Evolutionary conservation across 2,797 vertebrate genomes (phyloP).

Genomic region (Hybognathus amarus): DNA sequence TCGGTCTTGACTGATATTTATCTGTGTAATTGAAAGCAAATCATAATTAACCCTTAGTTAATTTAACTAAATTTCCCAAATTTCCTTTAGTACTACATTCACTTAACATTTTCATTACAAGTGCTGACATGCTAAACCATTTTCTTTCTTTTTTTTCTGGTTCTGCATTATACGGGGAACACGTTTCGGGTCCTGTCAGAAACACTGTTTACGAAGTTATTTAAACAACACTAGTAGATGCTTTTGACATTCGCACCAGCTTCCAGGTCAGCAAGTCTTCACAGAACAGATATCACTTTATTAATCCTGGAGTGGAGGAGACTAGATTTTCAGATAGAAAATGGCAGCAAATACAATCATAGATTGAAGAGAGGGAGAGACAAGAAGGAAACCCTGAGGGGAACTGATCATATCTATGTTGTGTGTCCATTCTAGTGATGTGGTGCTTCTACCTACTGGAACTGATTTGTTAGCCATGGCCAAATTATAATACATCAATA

Average conservation of each 20-base stretch:
- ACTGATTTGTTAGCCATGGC: neutral
- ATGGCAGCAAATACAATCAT: constrained; percentile 45
- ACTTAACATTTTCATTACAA: neutral
- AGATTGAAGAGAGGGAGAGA: constrained; percentile 15
- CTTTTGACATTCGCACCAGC: constrained; percentile 5
- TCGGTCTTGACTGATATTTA: neutral
- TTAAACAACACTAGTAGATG: constrained; percentile 6
- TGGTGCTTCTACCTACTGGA: neutral
- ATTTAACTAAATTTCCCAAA: too few relatives aligned
- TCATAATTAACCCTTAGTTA: neutral
- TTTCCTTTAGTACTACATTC: neutral
- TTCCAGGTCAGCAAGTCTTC: constrained; percentile 22
- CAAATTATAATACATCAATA: neutral
- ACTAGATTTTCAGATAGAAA: neutral
- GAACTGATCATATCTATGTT: constrained; percentile 24
- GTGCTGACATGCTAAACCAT: neutral
- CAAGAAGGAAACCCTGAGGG: constrained; percentile 14
- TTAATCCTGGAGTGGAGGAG: constrained; percentile 11
- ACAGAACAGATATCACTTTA: constrained; percentile 8
- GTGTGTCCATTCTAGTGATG: constrained; percentile 4
- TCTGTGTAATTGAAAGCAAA: neutral
- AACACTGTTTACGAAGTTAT: constrained; percentile 1
- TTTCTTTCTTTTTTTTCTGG: neutral
- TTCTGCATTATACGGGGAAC: too few relatives aligned
- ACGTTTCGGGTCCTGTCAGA: neutral